These are phyloP conservation scores for Agonum fuliginosum DNA, from an alignment of 2,888 invertebrate genomes.

Conservation along the genomic window DNA sequence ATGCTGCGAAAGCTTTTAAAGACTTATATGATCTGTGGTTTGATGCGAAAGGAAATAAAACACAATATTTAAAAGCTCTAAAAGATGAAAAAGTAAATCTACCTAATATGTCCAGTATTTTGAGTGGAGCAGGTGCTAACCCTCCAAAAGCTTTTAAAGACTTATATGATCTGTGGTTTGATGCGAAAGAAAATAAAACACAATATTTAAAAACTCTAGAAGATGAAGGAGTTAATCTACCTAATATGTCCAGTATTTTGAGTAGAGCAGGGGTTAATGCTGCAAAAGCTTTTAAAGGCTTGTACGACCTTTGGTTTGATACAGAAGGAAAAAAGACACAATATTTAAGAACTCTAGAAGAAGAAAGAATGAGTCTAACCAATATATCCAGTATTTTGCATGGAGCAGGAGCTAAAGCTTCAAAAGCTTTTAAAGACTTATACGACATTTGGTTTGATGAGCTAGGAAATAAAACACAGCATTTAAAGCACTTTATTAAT, in stretches of 20 bases:
- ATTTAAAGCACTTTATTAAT: slow-evolving; percentile 62
- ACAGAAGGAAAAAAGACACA: slow-evolving; percentile 64
- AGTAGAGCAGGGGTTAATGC: slow-evolving; percentile 64
- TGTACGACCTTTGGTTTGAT: slow-evolving; percentile 67
- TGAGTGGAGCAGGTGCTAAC: slow-evolving; percentile 60
- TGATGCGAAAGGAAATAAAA: slow-evolving; percentile 36
- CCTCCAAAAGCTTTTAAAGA: slow-evolving; percentile 62
- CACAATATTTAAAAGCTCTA: slow-evolving; percentile 31
- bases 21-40: slow-evolving; percentile 40
- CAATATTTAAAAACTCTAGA: slow-evolving; percentile 60
- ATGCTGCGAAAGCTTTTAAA: slow-evolving; percentile 44
- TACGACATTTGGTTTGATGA: slow-evolving; percentile 64
- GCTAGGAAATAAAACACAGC: slow-evolving; percentile 62
- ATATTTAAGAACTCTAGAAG: slow-evolving; percentile 66
- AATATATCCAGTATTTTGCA: slow-evolving; percentile 64
- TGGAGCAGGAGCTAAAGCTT: slow-evolving; percentile 64
- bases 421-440: slow-evolving; percentile 63
- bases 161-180: slow-evolving; percentile 59
- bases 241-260: slow-evolving; percentile 62
- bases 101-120: slow-evolving; percentile 58
- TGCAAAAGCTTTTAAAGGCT: slow-evolving; percentile 65
- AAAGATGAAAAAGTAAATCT: slow-evolving; percentile 45
- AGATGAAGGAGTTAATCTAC: slow-evolving; percentile 58
- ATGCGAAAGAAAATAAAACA: slow-evolving; percentile 60
- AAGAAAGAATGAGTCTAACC: slow-evolving; percentile 65